A percentile compares a stretch with the other conserved stretches of the same genome.
Conservation (phyloP, 2,797 vertebrate genomes). For the Cottoperca gobio region DNA sequence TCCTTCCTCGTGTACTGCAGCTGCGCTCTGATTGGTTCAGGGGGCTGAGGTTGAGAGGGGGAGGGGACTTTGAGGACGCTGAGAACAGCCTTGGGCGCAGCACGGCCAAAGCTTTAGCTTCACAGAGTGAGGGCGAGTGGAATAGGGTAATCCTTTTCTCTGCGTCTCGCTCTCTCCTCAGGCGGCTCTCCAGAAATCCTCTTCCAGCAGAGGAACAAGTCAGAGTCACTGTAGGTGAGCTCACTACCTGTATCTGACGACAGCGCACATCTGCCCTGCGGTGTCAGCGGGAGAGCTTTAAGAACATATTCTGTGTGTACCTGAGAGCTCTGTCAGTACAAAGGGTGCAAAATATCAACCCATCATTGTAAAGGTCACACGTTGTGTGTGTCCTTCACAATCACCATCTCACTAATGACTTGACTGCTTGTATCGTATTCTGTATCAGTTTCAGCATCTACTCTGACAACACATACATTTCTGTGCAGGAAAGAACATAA, state of each 20-base stretch:
- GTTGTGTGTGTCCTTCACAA: background rate
- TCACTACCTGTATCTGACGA: background rate
- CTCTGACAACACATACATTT: background rate
- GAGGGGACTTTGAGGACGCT: background rate
- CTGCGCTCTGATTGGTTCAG: conserved; percentile 2
- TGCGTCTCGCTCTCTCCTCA: background rate
- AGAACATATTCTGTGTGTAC: background rate
- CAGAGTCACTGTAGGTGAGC: conserved; percentile 17
- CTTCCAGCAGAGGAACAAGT: conserved; percentile 5
- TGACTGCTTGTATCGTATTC: background rate
- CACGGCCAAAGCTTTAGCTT: background rate
- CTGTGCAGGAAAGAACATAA: background rate
- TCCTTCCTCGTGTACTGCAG: background rate
- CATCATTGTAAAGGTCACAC: background rate
- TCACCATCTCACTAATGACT: background rate
- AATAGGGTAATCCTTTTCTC: conserved; percentile 19
- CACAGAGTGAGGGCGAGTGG: background rate
- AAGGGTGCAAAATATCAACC: background rate
- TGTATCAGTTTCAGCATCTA: background rate
- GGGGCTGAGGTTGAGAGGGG: conserved; percentile 5
- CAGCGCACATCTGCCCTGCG: background rate
- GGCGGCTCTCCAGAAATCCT: conserved; percentile 1
- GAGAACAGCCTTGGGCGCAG: conserved; percentile 8
- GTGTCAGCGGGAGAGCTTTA: background rate
- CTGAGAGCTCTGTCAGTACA: background rate